Evolutionary conservation across 1,140 invertebrate species (phyloP).

Genomic region (Leptinotarsa lineolata): DNA sequence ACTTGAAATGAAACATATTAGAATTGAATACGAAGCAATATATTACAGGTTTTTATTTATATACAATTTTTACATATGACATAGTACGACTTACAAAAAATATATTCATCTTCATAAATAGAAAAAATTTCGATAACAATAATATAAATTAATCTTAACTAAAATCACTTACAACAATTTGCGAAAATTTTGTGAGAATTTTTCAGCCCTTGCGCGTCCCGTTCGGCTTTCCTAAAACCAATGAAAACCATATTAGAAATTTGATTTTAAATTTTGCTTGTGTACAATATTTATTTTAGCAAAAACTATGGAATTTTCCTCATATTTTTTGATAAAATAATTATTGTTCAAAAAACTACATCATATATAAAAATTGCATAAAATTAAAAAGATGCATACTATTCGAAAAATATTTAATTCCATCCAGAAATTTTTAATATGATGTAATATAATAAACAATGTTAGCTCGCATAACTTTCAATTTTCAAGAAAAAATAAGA

Average conservation of each 20-base stretch:
- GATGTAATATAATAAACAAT: no score
- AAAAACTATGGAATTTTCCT: background rate
- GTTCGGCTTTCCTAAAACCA: conserved; percentile 46
- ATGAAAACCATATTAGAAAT: conserved; percentile 30
- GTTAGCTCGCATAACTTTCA: no score
- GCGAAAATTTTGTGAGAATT: conserved; percentile 17
- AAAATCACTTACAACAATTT: conserved; percentile 37
- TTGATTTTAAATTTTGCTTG: background rate
- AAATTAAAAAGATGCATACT: conserved; percentile 6
- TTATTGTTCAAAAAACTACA: conserved; percentile 15
- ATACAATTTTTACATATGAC: conserved; percentile 48
- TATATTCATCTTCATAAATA: conserved; percentile 44
- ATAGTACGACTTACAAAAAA: conserved; percentile 41
- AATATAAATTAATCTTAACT: conserved; percentile 45
- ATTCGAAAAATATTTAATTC: background rate
- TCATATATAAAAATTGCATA: conserved; percentile 26
- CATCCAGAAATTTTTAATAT: no score
- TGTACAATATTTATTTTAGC: conserved; percentile 16
- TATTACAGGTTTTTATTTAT: conserved; percentile 33
- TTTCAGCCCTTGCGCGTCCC: conserved; percentile 47
- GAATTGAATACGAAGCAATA: background rate
- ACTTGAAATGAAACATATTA: no score
- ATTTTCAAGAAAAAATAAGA: no score
- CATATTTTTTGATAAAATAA: conserved; percentile 14
- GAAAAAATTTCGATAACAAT: conserved; percentile 44